phyloP scores from a whole-genome alignment of 30 jellyfish, hydroid and myxozoan genomes.

The Aurelia aurita region DNA sequence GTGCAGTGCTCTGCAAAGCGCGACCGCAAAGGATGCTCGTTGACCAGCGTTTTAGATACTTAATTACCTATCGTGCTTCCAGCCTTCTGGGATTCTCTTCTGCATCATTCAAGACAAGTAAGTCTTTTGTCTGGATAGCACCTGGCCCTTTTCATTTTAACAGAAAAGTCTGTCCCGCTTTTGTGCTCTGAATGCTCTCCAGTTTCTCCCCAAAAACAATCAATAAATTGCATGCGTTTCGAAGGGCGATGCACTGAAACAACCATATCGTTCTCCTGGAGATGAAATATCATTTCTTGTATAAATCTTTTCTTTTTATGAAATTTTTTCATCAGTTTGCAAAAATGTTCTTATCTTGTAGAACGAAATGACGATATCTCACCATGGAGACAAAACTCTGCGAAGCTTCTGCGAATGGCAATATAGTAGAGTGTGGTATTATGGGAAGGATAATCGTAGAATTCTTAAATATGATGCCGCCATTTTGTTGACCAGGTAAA shows the following conservation, averaged over 20 bases:
- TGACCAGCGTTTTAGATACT: too few species aligned
- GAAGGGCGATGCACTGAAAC: too few species aligned
- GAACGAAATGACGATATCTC: slow-evolving; percentile 71
- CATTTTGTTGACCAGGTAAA: slow-evolving; percentile 85
- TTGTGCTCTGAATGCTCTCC: neutral
- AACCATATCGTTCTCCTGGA: neutral
- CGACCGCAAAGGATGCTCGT: too few species aligned
- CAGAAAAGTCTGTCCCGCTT: neutral
- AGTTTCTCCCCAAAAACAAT: too few species aligned
- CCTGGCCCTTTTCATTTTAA: neutral
- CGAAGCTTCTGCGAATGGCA: slow-evolving; percentile 98
- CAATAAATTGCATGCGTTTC: too few species aligned
- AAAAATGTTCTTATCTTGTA: neutral
- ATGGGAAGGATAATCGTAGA: slow-evolving; percentile 44
- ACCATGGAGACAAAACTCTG: slow-evolving; percentile 96
- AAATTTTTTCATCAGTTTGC: too few species aligned
- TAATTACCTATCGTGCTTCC: too few species aligned
- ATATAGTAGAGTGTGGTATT: slow-evolving; percentile 79
- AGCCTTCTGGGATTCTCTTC: too few species aligned
- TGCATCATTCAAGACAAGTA: neutral
- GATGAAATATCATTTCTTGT: too few species aligned
- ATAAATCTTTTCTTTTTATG: too few species aligned
- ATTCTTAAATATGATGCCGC: slow-evolving; percentile 86
- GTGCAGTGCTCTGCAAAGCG: too few species aligned
- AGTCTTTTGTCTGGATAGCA: neutral